Conservation (phyloP, 2,113 vertebrate species). For the Prolemur simus region DNA sequence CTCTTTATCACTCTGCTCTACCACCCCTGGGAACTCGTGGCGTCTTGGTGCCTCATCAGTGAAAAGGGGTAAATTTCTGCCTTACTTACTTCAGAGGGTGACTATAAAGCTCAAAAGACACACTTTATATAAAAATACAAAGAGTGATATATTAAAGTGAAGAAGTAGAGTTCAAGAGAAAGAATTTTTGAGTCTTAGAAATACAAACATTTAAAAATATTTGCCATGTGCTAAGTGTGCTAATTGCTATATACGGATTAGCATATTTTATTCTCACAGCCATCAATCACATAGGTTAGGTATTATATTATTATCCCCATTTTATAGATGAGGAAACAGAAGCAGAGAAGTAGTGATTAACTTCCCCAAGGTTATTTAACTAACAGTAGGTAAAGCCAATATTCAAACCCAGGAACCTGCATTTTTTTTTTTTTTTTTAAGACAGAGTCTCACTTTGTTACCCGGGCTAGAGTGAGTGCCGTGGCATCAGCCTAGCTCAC, state of each 20-base stretch:
- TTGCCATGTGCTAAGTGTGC: background rate
- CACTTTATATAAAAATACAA: background rate
- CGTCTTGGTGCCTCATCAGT: background rate
- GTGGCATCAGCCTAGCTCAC: too few relatives aligned
- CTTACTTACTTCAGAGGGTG: background rate
- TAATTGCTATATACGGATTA: background rate
- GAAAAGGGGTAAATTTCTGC: background rate
- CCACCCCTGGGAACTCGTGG: background rate
- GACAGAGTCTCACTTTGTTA: too few relatives aligned
- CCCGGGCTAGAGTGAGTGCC: too few relatives aligned
- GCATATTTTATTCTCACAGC: background rate
- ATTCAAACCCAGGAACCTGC: background rate
- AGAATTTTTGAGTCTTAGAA: slow-evolving; percentile 19
- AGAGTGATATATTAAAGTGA: background rate
- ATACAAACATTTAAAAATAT: slow-evolving; percentile 4
- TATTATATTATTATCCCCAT: background rate
- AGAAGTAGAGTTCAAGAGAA: background rate
- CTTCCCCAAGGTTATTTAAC: background rate
- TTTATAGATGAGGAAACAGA: slow-evolving; percentile 25
- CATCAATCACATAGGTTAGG: background rate
- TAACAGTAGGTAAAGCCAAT: background rate
- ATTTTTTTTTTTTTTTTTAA: too few relatives aligned
- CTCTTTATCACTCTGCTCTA: background rate
- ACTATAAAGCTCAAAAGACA: background rate
- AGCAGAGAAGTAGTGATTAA: background rate